These are phyloP conservation scores for Synergus gifuensis DNA, from an alignment of 2,888 invertebrate genomes.

Conservation along the genomic window DNA sequence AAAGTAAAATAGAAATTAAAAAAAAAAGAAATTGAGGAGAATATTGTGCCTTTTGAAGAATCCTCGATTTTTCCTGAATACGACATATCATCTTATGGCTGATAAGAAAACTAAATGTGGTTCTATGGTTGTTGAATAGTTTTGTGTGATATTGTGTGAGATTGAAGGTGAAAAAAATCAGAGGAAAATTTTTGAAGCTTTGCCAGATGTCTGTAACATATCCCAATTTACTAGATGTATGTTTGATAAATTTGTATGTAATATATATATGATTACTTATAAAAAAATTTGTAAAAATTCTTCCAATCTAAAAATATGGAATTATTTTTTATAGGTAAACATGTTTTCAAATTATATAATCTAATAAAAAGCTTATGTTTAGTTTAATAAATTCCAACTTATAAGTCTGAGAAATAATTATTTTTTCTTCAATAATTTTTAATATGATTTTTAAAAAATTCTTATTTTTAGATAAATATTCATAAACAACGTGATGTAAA, in stretches of 20 bases:
- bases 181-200: background rate
- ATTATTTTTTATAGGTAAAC: background rate
- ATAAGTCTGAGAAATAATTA: background rate
- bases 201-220: conserved; percentile 1
- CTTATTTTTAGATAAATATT: conserved; percentile 18
- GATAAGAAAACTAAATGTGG: conserved; percentile 45
- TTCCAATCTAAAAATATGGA: conserved; percentile 4
- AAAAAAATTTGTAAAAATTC: background rate
- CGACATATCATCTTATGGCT: conserved; percentile 62
- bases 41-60: conserved; percentile 49
- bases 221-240: background rate
- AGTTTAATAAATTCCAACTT: background rate
- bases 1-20: background rate
- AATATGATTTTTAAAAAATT: background rate
- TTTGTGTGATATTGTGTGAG: background rate
- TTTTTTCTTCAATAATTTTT: background rate
- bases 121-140: background rate
- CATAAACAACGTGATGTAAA: background rate
- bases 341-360: no score
- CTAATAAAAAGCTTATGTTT: background rate
- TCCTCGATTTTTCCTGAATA: conserved; percentile 42
- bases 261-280: conserved; percentile 13
- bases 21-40: background rate
- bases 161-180: background rate
- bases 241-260: background rate